Conservation (phyloP, 2,797 vertebrate species). For the Ibycter americanus region DNA sequence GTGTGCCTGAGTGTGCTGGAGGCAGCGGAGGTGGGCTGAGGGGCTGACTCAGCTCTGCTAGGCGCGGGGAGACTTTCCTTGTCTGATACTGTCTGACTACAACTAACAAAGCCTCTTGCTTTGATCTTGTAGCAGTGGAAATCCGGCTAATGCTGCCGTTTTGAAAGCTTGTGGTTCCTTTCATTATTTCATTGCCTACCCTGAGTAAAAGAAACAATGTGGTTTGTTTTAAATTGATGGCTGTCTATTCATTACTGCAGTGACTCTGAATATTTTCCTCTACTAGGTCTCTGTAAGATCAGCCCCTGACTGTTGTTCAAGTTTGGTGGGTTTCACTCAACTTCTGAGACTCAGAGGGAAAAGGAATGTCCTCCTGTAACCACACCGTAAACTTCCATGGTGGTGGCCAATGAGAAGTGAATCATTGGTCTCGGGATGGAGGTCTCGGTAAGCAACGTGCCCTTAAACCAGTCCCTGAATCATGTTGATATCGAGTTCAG, state of each 20-base stretch:
- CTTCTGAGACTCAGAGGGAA: conserved; percentile 7
- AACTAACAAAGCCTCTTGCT: conserved; percentile 50
- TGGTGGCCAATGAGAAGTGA: conserved; percentile 13
- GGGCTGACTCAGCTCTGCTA: neutral
- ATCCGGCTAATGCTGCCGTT: conserved; percentile 29
- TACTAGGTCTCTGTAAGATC: conserved; percentile 9
- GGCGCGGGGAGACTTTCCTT: conserved; percentile 8
- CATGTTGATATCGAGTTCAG: rapidly evolving
- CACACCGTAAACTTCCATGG: conserved; percentile 30
- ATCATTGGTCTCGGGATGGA: neutral
- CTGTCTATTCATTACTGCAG: conserved; percentile 41
- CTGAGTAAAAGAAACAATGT: conserved; percentile 60
- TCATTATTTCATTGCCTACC: conserved; percentile 60
- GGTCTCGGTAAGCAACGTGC: neutral
- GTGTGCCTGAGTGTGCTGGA: neutral
- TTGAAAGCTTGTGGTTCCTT: conserved; percentile 57
- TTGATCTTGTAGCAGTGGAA: conserved; percentile 66
- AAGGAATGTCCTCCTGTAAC: conserved; percentile 44
- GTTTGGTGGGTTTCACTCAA: conserved; percentile 18
- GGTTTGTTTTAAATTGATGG: conserved; percentile 68
- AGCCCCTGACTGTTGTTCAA: conserved; percentile 27
- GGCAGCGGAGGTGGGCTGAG: neutral
- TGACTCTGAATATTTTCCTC: neutral
- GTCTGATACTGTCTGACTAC: conserved; percentile 27
- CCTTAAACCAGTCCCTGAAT: neutral